phyloP scores from a whole-genome alignment of 2,113 vertebrate genomes.

The Dinomys branickii region DNA sequence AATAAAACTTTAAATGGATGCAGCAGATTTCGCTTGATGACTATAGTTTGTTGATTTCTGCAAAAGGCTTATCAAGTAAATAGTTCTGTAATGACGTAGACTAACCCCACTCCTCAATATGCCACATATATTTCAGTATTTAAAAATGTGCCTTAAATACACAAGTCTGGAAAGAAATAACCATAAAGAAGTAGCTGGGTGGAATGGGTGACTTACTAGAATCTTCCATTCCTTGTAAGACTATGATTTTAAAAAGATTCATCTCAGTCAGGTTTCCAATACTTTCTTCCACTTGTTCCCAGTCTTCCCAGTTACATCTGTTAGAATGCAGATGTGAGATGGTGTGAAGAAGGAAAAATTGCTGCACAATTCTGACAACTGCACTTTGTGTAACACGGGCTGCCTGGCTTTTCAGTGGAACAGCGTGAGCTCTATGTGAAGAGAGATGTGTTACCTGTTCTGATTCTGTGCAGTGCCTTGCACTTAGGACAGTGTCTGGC shows the following conservation, averaged over 20 bases:
- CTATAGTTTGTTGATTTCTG: background rate
- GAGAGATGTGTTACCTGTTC: background rate
- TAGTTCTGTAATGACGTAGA: background rate
- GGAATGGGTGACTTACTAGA: background rate
- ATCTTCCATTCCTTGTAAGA: background rate
- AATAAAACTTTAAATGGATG: background rate
- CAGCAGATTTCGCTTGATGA: background rate
- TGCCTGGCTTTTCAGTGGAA: background rate
- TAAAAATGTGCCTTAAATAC: background rate
- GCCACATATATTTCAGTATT: background rate
- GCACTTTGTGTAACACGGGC: background rate
- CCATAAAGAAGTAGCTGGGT: background rate
- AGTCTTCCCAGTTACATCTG: slow-evolving; percentile 9
- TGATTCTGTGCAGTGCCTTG: background rate
- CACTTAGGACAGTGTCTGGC: background rate
- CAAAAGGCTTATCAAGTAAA: background rate
- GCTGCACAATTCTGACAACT: background rate
- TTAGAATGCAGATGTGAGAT: slow-evolving; percentile 22
- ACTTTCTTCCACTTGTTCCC: background rate
- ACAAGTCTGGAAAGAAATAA: background rate
- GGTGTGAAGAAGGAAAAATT: background rate
- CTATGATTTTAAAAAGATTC: background rate
- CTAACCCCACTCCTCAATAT: background rate
- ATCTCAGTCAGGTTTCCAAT: background rate
- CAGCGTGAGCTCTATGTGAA: background rate